phyloP scores from a whole-genome alignment of 2,888 invertebrate genomes.

The Eristalis tenax region DNA sequence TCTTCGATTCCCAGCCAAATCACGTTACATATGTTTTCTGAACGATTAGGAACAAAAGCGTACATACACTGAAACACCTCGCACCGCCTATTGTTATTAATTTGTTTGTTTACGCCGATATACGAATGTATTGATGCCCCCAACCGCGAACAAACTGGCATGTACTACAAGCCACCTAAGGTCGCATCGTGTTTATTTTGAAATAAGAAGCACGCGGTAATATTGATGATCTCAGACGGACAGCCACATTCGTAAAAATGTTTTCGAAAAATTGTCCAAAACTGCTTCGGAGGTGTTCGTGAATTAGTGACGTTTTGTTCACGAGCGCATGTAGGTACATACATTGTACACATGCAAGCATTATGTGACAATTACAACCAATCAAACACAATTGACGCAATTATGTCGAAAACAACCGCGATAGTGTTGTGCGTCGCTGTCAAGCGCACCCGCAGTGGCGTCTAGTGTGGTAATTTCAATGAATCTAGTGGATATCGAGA shows the following conservation, averaged over 20 bases:
- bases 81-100: not conserved
- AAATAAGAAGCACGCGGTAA: not conserved
- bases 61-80: not conserved
- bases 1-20: slow-evolving; percentile 3
- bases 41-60: not conserved
- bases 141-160: not conserved
- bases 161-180: not conserved
- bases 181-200: not conserved
- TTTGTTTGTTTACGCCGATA: not conserved
- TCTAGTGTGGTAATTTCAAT: slow-evolving; percentile 16
- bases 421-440: not conserved
- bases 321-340: not conserved
- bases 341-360: not conserved
- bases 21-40: not conserved
- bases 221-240: not conserved
- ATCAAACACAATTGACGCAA: slow-evolving; percentile 63
- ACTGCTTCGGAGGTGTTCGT: too few species aligned
- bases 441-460: slow-evolving; percentile 1
- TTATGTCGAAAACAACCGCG: slow-evolving; percentile 15
- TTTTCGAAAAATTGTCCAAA: not conserved
- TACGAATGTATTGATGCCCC: not conserved
- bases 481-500: slow-evolving; percentile 32
- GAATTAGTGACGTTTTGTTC: not conserved
- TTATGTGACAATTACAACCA: slow-evolving; percentile 43
- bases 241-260: not conserved